A percentile compares a stretch with the other conserved stretches of the same genome.
Evolutionary conservation across 2,797 vertebrate genomes (phyloP).

Genomic region (Acrocephalus scirpaceus): DNA sequence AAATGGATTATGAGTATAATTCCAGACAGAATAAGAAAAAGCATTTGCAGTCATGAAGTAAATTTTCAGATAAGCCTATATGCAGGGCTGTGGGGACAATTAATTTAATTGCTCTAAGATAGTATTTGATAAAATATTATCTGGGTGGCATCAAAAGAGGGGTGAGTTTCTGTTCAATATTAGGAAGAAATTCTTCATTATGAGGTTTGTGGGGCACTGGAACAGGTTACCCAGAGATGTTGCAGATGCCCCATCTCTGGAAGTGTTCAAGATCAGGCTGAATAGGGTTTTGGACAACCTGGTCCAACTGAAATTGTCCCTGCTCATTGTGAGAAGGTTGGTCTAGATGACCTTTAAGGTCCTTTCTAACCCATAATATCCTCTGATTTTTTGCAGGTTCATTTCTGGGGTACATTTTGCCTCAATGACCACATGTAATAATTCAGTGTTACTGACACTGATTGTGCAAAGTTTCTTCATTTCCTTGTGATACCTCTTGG

Average conservation of each 20-base stretch:
- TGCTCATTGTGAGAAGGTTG: fast-evolving
- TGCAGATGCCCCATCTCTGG: background rate
- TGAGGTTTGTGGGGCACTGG: background rate
- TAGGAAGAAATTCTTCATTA: background rate
- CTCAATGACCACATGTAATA: background rate
- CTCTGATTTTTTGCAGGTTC: background rate
- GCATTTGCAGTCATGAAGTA: background rate
- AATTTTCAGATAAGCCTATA: background rate
- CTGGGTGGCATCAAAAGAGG: background rate
- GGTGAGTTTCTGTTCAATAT: background rate
- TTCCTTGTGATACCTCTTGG: background rate
- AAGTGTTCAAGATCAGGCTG: background rate
- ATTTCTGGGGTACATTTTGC: background rate
- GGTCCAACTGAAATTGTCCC: background rate
- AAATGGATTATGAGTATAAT: background rate
- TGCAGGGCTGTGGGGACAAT: background rate
- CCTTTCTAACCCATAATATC: background rate
- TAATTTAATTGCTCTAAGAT: background rate
- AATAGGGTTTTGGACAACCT: background rate
- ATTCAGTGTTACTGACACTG: background rate
- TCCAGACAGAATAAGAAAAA: background rate
- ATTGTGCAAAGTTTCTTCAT: background rate
- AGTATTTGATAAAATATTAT: background rate
- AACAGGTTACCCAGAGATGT: background rate
- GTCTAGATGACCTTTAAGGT: background rate